Percentiles rank a stretch among this genome's conserved stretches.
Conservation (phyloP, 2,888 invertebrate genomes). For the Smittia aterrima region DNA sequence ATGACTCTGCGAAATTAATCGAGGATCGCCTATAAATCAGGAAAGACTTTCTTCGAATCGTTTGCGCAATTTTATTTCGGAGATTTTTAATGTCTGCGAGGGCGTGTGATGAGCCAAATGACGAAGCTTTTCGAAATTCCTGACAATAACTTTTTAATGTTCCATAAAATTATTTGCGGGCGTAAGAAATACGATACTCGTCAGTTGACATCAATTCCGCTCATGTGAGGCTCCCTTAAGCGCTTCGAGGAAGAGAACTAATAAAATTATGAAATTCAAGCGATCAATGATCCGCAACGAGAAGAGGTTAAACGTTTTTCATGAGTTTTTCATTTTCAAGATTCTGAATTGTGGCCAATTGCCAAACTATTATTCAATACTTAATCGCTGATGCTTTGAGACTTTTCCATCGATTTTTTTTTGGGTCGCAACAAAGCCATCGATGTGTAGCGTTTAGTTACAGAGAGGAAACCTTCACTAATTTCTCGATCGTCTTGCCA, state of each 20-base stretch:
- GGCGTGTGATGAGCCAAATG: not conserved
- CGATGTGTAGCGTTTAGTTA: not conserved
- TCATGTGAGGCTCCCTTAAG: not conserved
- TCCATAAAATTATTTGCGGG: not conserved
- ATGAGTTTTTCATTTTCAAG: not conserved
- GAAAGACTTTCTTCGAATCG: not conserved
- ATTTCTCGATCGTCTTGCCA: not conserved
- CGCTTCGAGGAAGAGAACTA: not conserved
- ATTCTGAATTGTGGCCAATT: constrained; percentile 33
- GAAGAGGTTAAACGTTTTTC: not conserved
- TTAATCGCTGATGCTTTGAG: not conserved
- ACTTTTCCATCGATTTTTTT: not conserved
- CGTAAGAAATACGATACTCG: not conserved
- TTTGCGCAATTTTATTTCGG: not conserved
- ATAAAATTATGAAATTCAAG: not conserved
- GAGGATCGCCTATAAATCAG: not conserved
- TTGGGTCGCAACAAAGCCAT: not conserved
- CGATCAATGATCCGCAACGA: not conserved
- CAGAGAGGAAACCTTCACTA: not conserved
- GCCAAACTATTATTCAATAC: not conserved
- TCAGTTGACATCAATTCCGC: not conserved
- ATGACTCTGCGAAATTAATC: not conserved
- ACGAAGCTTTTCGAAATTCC: too few relatives aligned
- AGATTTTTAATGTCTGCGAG: not conserved
- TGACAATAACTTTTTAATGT: too few relatives aligned